Evolutionary conservation across 2,888 invertebrate species (phyloP).

Genomic region (Chrysotoxum bicinctum): DNA sequence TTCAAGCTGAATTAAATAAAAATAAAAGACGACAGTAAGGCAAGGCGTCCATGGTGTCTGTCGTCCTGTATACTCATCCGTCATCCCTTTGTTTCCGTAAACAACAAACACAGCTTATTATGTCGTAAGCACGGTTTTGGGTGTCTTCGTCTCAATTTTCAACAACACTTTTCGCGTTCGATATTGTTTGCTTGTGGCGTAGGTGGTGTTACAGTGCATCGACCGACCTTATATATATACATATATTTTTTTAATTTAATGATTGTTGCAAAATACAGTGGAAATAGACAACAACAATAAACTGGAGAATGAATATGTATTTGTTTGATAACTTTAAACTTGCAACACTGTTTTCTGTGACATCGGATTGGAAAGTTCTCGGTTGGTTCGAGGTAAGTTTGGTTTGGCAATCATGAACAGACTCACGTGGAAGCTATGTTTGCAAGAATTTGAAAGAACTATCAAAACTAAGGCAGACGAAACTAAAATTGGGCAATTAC

Average conservation of each 20-base stretch:
- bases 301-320: not conserved
- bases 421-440: too few relatives aligned
- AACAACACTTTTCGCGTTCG: not conserved
- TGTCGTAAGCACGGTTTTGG: not conserved
- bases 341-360: too few relatives aligned
- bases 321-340: too few relatives aligned
- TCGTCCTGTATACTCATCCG: not conserved
- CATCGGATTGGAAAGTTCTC: too few relatives aligned
- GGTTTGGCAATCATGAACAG: too few relatives aligned
- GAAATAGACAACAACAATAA: not conserved
- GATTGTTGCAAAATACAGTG: not conserved
- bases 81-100: slow-evolving; percentile 52
- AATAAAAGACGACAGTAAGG: not conserved
- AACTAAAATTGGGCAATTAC: too few relatives aligned
- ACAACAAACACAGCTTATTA: slow-evolving; percentile 29
- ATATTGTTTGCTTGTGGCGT: not conserved
- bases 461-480: too few relatives aligned
- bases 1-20: slow-evolving; percentile 23
- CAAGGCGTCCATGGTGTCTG: not conserved
- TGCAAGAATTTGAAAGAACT: too few relatives aligned
- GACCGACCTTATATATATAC: not conserved
- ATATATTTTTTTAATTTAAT: not conserved
- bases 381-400: too few relatives aligned
- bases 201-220: not conserved
- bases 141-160: not conserved